A percentile compares a stretch with the other conserved stretches of the same genome.
phyloP scores from a whole-genome alignment of 2,888 invertebrate species.

The Rambutsinella grinnellia region DNA sequence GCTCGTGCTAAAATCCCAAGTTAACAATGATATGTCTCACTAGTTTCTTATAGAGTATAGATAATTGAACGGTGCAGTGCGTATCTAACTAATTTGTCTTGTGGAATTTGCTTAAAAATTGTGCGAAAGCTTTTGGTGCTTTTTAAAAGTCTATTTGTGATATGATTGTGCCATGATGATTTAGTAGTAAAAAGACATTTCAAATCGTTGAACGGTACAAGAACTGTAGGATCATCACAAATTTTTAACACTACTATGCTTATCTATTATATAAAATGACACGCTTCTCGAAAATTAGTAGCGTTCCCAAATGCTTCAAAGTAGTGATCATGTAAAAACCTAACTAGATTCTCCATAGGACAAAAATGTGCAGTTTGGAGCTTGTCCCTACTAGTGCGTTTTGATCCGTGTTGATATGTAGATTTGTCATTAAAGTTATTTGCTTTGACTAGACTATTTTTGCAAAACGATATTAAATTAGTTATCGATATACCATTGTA shows the following conservation, averaged over 20 bases:
- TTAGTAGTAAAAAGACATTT: constrained; percentile 32
- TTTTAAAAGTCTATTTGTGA: neutral
- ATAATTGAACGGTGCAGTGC: too few relatives aligned
- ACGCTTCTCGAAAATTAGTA: constrained; percentile 87
- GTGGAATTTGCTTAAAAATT: too few relatives aligned
- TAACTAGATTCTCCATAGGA: constrained; percentile 87
- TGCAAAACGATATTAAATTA: constrained; percentile 84
- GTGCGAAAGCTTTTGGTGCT: too few relatives aligned
- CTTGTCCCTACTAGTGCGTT: constrained; percentile 70
- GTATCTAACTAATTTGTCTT: too few relatives aligned
- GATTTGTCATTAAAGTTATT: constrained; percentile 53
- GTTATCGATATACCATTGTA: constrained; percentile 91
- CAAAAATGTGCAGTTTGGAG: constrained; percentile 72
- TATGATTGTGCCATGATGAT: neutral
- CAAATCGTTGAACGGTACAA: constrained; percentile 36
- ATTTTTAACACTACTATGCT: neutral
- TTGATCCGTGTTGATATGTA: constrained; percentile 69
- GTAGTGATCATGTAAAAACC: constrained; percentile 90
- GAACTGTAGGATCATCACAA: constrained; percentile 34
- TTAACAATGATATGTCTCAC: neutral
- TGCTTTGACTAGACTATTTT: constrained; percentile 68
- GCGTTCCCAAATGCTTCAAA: constrained; percentile 80
- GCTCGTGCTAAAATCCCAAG: neutral
- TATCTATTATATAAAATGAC: constrained; percentile 59
- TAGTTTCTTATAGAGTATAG: too few relatives aligned